Conservation (phyloP, 2,888 invertebrate species). For the Parascotia fuliginaria region DNA sequence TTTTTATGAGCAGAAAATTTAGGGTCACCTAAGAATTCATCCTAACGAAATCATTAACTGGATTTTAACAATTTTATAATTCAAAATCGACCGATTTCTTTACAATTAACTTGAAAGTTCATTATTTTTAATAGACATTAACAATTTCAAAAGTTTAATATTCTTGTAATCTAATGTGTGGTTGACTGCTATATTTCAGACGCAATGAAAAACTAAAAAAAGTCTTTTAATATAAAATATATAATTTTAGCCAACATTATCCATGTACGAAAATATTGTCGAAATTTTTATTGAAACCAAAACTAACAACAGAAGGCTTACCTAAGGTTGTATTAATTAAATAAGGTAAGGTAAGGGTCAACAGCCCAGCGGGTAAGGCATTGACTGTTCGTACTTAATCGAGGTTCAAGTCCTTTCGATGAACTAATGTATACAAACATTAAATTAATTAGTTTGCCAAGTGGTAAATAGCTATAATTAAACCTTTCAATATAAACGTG, state of each 20-base stretch:
- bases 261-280: neutral
- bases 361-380: constrained; percentile 13
- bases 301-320: neutral
- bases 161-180: too few species aligned
- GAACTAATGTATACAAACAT: constrained; percentile 5
- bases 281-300: neutral
- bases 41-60: too few species aligned
- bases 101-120: too few species aligned
- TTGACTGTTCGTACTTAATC: constrained; percentile 13
- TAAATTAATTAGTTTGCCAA: constrained; percentile 2
- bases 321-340: neutral
- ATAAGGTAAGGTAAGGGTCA: constrained; percentile 10
- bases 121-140: too few species aligned
- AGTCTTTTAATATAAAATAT: too few species aligned
- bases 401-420: constrained; percentile 12
- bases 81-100: too few species aligned
- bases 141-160: too few species aligned
- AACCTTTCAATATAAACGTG: neutral
- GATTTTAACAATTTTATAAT: too few species aligned
- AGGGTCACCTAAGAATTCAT: too few species aligned
- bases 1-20: too few species aligned
- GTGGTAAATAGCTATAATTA: neutral
- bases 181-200: too few species aligned
- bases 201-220: too few species aligned
- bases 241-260: neutral